Evolutionary conservation across 1,140 invertebrate species (phyloP).

Genomic region (Brachionus plicatilis): DNA sequence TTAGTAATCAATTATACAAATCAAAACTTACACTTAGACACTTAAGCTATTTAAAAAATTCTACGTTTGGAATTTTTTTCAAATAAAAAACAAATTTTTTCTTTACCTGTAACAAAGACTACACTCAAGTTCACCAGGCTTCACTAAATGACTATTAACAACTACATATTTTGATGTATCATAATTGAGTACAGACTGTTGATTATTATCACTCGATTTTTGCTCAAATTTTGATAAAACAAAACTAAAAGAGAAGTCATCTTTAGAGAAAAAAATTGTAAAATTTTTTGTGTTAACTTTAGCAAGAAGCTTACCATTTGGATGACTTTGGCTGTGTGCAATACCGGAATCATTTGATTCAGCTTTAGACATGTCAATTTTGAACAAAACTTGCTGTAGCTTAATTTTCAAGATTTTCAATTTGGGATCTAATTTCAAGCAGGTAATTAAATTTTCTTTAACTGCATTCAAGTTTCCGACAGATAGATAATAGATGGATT

Average conservation of each 20-base stretch:
- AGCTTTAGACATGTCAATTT: background rate
- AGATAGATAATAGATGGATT: background rate
- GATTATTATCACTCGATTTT: background rate
- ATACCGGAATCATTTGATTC: background rate
- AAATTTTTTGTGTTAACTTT: background rate
- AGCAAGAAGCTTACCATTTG: background rate
- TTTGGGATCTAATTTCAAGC: background rate
- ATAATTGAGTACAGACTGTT: slow-evolving; percentile 13
- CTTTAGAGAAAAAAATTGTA: background rate
- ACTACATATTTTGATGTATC: slow-evolving; percentile 35
- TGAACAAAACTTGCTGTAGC: background rate
- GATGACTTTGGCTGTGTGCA: background rate
- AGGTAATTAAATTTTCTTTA: background rate
- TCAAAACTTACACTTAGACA: too few relatives aligned
- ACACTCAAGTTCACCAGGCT: slow-evolving; percentile 1
- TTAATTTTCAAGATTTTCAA: background rate
- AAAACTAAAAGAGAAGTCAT: background rate
- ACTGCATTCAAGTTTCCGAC: background rate
- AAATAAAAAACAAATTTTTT: too few relatives aligned
- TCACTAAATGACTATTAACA: background rate
- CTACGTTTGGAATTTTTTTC: too few relatives aligned
- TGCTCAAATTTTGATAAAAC: background rate
- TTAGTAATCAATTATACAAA: too few relatives aligned
- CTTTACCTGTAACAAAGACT: slow-evolving; percentile 23
- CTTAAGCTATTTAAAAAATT: too few relatives aligned